Percentiles rank a stretch among this genome's conserved stretches.
Conservation (phyloP, 2,888 invertebrate genomes). For the Xanthorhoe spadicearia region DNA sequence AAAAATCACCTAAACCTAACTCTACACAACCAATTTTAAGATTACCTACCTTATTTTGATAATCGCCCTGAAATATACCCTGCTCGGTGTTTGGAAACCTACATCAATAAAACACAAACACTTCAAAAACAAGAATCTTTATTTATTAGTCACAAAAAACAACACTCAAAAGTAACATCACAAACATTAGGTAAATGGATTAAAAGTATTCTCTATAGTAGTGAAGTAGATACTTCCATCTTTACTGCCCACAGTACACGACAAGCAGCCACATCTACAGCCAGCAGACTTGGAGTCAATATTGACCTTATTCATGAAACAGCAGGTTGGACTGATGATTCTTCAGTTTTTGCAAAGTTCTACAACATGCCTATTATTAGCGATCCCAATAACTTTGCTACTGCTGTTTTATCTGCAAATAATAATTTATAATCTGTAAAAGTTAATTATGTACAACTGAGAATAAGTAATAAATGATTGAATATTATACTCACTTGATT, state of each 20-base stretch:
- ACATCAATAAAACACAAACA: conserved; percentile 1
- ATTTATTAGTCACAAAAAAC: conserved; percentile 8
- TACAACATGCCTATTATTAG: conserved; percentile 1
- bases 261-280: conserved; percentile 17
- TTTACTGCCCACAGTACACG: conserved; percentile 15
- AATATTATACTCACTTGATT: not conserved
- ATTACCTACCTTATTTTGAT: conserved; percentile 16
- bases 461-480: not conserved
- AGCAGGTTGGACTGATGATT: conserved; percentile 11
- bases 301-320: conserved; percentile 19
- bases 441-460: not conserved
- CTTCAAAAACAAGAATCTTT: conserved; percentile 2
- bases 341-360: conserved; percentile 5
- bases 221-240: conserved; percentile 7
- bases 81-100: not conserved
- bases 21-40: conserved; percentile 5
- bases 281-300: conserved; percentile 10
- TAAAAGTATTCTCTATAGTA: not conserved
- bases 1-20: conserved; percentile 8
- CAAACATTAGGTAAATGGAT: conserved; percentile 8
- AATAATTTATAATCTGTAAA: not conserved
- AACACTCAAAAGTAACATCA: conserved; percentile 5
- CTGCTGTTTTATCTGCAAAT: not conserved
- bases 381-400: conserved; percentile 4
- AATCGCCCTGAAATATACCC: conserved; percentile 11